Evolutionary conservation across 2,888 invertebrate species (phyloP).

Genomic region (Agriopis marginaria): DNA sequence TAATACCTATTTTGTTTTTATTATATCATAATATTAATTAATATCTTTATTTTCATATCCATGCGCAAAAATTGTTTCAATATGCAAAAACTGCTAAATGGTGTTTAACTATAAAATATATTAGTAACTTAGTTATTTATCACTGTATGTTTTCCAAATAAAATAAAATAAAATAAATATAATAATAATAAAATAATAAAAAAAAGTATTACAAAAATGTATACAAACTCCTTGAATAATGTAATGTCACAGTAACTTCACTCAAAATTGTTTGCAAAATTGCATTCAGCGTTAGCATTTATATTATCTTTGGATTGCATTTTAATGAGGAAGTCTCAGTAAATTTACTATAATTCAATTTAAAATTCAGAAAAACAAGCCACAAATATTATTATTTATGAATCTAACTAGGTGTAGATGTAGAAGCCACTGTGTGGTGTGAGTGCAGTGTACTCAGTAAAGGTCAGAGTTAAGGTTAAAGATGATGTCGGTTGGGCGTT

Average conservation of each 20-base stretch:
- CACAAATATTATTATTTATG: slow-evolving; percentile 18
- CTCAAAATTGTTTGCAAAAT: neutral
- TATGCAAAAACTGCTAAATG: too few relatives aligned
- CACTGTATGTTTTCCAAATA: too few relatives aligned
- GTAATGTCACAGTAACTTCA: neutral
- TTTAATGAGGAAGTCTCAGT: neutral
- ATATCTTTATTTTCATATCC: too few relatives aligned
- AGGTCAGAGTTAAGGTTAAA: slow-evolving; percentile 85
- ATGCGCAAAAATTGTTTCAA: too few relatives aligned
- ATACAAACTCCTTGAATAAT: neutral
- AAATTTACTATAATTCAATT: neutral
- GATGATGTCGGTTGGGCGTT: slow-evolving; percentile 77
- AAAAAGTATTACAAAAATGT: neutral
- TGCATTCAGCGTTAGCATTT: too few relatives aligned
- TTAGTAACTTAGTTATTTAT: too few relatives aligned
- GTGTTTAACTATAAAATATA: too few relatives aligned
- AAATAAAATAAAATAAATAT: too few relatives aligned
- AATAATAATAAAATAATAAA: too few relatives aligned
- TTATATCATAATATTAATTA: too few relatives aligned
- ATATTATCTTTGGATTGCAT: too few relatives aligned
- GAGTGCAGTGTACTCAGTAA: slow-evolving; percentile 80
- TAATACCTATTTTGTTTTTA: too few relatives aligned
- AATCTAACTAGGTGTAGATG: slow-evolving; percentile 46
- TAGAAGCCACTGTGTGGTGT: slow-evolving; percentile 24
- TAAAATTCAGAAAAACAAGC: neutral